Base-by-base conservation (phyloP, 1,140 invertebrate genomes). In the Drosophila lini region DNA sequence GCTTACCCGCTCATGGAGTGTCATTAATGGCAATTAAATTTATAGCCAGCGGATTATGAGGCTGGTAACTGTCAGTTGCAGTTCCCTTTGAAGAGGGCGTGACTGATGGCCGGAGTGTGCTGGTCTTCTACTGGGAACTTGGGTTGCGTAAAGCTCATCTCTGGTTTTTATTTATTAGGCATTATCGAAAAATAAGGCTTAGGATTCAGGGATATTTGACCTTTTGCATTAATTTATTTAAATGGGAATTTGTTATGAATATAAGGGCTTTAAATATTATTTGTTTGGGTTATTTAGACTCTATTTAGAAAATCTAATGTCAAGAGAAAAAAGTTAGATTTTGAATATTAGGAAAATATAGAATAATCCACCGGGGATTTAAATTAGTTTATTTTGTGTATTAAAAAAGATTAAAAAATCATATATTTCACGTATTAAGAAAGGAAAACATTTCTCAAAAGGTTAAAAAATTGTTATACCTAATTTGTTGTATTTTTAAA, bases 1-100 rank as follows among this genome's bases (percentile, higher is more conserved):
- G 7, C 28, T 45, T 25, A 13, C 19, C 44, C 44, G 74, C 19
- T 64, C 57, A 28, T 67, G 22, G 81, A 88, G 80, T 88, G 83
- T 78, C 80, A 80, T 86, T 86, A 86, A 83, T 88, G 83, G 83
- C 83, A 86, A 86, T 86, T 86, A 86, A 86, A 86, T 88, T 86
- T 88, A 86, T 86, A 80, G 76, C 82, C 41, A 62, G 56, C 71
- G 60, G 82, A 86, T 86, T 86, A 86, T 88, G 76, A 86, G 83
- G 64, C 80, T 88, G 83, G 76, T 86, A 88, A 80, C 84, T 86
- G 83, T 86, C 82, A 86, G 48, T 50, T 53, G 61, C 83, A 86
- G 79, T 69, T 48, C 15, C 16, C 25, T 10, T 31, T 45, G 56
- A 34, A 57, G 32, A n/a, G 70, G 70, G 57, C 56, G 68, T 74